Conservation (phyloP, 2,113 vertebrate genomes). For the Forbesichthys papilliferus region DNA sequence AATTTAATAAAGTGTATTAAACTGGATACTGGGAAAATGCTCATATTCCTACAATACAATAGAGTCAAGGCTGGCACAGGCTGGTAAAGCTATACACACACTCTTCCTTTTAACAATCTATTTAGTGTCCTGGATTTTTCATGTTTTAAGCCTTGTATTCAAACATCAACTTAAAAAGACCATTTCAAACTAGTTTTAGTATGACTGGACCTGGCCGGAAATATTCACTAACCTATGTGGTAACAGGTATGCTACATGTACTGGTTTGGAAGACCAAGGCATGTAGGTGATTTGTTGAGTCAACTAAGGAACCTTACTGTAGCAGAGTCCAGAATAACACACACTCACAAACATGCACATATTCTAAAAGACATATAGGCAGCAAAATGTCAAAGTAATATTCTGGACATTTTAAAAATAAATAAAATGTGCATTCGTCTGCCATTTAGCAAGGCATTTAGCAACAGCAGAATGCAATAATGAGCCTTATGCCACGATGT, state of each 20-base stretch:
- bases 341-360: constrained; percentile 10
- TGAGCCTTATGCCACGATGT: too few relatives aligned
- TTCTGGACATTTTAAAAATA: background rate
- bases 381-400: background rate
- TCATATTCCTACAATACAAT: too few relatives aligned
- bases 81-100: too few relatives aligned
- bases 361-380: background rate
- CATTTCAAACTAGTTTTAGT: constrained; percentile 21
- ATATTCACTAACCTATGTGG: constrained; percentile 53
- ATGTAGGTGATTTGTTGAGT: constrained; percentile 13
- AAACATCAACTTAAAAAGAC: too few relatives aligned
- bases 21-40: too few relatives aligned
- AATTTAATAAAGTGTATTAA: too few relatives aligned
- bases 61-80: too few relatives aligned
- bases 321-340: constrained; percentile 17
- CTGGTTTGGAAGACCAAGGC: constrained; percentile 53
- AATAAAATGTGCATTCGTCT: background rate
- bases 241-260: constrained; percentile 9
- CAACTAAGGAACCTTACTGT: constrained; percentile 19
- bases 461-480: too few relatives aligned
- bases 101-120: too few relatives aligned
- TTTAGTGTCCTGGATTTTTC: too few relatives aligned
- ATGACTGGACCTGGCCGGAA: constrained; percentile 23
- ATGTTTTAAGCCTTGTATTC: too few relatives aligned
- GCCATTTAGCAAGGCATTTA: background rate